Percentiles rank a stretch among this genome's conserved stretches.
Evolutionary conservation across 2,888 invertebrate genomes (phyloP).

Genomic region (Hylaea fasciaria): DNA sequence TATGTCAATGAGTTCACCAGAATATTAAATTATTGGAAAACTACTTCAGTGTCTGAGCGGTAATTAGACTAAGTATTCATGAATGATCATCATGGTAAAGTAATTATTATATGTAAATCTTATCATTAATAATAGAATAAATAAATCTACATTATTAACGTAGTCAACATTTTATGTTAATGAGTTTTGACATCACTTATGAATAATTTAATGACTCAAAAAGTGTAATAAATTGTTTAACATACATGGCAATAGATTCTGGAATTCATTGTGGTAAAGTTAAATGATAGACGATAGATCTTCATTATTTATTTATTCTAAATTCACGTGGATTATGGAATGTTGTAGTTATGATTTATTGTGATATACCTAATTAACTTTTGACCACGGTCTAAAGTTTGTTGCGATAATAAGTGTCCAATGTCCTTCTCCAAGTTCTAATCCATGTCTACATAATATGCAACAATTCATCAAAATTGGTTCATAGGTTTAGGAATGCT

Average conservation of each 20-base stretch:
- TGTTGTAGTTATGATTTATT: too few species aligned
- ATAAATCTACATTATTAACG: not conserved
- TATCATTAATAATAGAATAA: not conserved
- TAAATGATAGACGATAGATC: not conserved
- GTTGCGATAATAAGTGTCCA: too few species aligned
- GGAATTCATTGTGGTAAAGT: not conserved
- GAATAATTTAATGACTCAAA: slow-evolving; percentile 1
- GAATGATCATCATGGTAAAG: not conserved
- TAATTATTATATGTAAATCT: slow-evolving; percentile 1
- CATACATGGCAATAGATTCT: not conserved
- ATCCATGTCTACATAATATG: too few species aligned
- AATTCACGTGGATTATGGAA: not conserved
- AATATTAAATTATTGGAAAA: not conserved
- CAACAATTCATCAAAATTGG: too few species aligned
- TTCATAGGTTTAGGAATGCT: too few species aligned
- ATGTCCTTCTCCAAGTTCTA: too few species aligned
- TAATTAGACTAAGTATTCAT: not conserved
- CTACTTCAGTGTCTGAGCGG: not conserved
- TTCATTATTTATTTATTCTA: not conserved
- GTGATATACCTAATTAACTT: too few species aligned
- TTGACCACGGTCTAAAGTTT: too few species aligned
- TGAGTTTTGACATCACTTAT: slow-evolving; percentile 6
- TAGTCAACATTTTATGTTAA: not conserved
- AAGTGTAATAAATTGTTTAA: too few species aligned
- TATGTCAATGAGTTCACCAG: slow-evolving; percentile 14